Base-by-base conservation (phyloP, 2,797 vertebrate genomes). In the Phrynocephalus vlangalii region DNA sequence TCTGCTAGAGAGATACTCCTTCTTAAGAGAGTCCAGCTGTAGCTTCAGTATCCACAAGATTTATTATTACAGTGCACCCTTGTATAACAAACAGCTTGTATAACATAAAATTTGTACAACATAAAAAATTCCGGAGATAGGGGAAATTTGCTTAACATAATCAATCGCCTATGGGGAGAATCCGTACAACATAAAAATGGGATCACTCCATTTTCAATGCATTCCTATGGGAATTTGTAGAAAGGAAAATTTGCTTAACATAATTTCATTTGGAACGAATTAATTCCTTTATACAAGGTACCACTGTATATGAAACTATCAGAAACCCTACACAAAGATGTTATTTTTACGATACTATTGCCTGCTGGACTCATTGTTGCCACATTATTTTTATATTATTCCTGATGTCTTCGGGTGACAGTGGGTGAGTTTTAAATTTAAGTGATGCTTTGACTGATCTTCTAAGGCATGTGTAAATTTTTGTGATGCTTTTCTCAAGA, bases 341-440 rank as follows among this genome's bases (percentile, higher is more conserved):
- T 91, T 94, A 88, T 91, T 94, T 92, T 79, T 91, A 93, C 50
- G 52, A 86, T 67, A 56, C 60, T 0, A 1, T 76, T 87, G 91
- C 91, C 91, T 88, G n/a, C 0, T 79, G 83, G 93, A 91, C 90
- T 90, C 87, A 91, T 94, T 92, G 90, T 90, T 83, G 87, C 86
- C 83, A 91, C 89, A 89, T 92, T 91, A 13, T 13, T 13, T 56
- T 56, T 56, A 92, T 93, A 90, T 89, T 89, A 91, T 92, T 91
- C 90, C 87, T 3, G 85, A 87, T 89, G 77, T 91, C 71, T 93
- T 92, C 90, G 87, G 89, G 93, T 90, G 89, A 91, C 30, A 75
- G 90, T 88, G 93, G 92, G 89, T 91, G 92, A 89, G 92, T 90
- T 92, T 93, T 70, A 93, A 91, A 88, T 91, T 91, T 82, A 56